A percentile compares a stretch with the other conserved stretches of the same genome.
Evolutionary conservation across 2,888 invertebrate species (phyloP).

Genomic region (Furcula furcula): DNA sequence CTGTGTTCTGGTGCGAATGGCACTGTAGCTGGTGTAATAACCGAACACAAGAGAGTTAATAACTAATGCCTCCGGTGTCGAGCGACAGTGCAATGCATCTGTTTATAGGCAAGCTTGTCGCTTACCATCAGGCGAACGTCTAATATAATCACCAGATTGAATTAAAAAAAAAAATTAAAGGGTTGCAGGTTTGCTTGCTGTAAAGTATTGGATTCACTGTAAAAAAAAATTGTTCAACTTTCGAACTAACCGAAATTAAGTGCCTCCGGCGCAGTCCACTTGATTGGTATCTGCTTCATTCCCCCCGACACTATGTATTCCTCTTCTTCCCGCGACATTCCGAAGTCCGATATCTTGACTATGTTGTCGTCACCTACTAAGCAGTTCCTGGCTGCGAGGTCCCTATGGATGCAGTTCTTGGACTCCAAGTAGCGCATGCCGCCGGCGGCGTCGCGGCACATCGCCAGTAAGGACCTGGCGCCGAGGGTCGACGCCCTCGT

Average conservation of each 20-base stretch:
- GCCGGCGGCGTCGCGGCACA: constrained; percentile 96
- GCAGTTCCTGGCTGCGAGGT: constrained; percentile 97
- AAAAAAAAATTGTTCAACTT: no score
- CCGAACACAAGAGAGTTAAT: no score
- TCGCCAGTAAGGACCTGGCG: constrained; percentile 87
- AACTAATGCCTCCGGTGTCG: no score
- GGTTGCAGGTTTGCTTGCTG: no score
- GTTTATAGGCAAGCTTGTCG: no score
- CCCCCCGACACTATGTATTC: constrained; percentile 98
- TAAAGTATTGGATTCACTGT: no score
- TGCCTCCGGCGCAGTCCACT: constrained; percentile 99
- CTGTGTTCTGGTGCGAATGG: no score
- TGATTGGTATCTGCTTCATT: constrained; percentile 99
- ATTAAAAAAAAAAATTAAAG: no score
- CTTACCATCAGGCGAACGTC: no score
- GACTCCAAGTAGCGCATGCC: constrained; percentile 97
- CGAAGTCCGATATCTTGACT: constrained; percentile 98
- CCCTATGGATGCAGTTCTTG: constrained; percentile 97
- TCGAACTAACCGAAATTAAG: constrained; percentile 89
- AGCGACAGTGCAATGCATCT: no score
- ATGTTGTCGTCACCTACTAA: constrained; percentile 92
- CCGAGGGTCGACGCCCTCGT: constrained; percentile 86
- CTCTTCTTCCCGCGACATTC: constrained; percentile 98
- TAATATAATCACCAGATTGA: no score
- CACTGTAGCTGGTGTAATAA: no score